Percentiles rank a stretch among this genome's conserved stretches.
These are phyloP conservation scores for Malurus alboscapulatus DNA, from an alignment of 2,113 vertebrate genomes.

Conservation along the genomic window DNA sequence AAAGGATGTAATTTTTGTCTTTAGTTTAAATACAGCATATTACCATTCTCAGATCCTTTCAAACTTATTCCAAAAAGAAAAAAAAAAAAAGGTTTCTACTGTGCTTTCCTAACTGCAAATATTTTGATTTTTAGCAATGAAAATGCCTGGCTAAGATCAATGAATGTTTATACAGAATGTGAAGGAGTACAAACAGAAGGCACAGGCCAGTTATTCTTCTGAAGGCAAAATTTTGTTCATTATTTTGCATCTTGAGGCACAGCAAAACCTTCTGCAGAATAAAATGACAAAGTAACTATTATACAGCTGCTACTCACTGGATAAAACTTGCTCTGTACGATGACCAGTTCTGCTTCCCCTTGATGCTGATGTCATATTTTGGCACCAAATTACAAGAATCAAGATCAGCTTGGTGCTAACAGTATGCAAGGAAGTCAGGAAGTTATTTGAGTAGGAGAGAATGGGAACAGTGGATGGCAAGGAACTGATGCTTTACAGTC, in stretches of 20 bases:
- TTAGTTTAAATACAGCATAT: neutral
- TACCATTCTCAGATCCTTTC: neutral
- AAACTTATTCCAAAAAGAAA: neutral
- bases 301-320: accelerated
- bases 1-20: neutral
- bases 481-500: neutral
- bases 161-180: neutral
- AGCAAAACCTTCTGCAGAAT: neutral
- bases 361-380: neutral
- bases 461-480: neutral
- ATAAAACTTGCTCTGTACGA: neutral
- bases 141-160: neutral
- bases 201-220: neutral
- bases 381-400: neutral
- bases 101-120: neutral
- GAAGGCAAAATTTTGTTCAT: neutral
- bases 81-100: neutral
- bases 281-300: neutral
- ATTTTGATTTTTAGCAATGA: neutral
- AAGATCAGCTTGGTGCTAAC: neutral
- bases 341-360: neutral
- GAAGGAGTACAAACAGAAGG: neutral
- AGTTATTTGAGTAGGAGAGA: neutral
- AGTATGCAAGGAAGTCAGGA: neutral
- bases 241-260: neutral